Base-by-base conservation (phyloP, 2,797 vertebrate genomes). In the Threskiornis aethiopicus region DNA sequence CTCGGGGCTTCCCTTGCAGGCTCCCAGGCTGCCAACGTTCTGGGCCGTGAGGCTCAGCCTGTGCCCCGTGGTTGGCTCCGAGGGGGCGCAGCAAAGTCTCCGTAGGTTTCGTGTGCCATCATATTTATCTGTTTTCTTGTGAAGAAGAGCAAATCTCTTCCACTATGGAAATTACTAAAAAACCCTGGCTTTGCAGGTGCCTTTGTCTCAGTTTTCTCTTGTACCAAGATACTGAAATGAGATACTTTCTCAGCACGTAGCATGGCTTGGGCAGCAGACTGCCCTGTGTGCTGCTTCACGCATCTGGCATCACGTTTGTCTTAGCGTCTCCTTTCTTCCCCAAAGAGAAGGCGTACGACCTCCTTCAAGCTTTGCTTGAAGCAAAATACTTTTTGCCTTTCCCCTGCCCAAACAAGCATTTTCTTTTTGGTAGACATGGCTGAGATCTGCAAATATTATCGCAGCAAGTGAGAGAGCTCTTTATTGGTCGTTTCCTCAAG, bases 331-430 rank as follows among this genome's bases (percentile, higher is more conserved):
- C 0, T 46, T 88, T 94, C 22, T 59, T 71, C 52, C 46, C 49
- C 10, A 8, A 42, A 70, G 3, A 39, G 55, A 57, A 46, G 25
- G 5, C 25, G 4, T 20, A 15, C 42, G 21, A 18, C 18, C 20
- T 83, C 51, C 16, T 65, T 39, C 42, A 49, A 35, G 28, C 70
- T 65, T 15, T 64, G 13, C 83, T 64, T 16, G 69, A 83, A 58
- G 26, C 55, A 51, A 82, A 66, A 57, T 3, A 29, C 16, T 41
- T 84, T 55, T 31, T 93, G 12, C 12, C 47, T 85, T 33, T 4
- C 5, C 5, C 2, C 21, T 8, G 10, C n/a, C 52, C 78, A 31
- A 19, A 31, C 0, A 1, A 37, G 26, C 0, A 0, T 8, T 5
- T 5, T 79, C 35, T 49, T 49, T 73, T 49, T 46, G 59, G 26